phyloP scores from a whole-genome alignment of 2,797 vertebrate genomes.

The Liparis tanakae region DNA sequence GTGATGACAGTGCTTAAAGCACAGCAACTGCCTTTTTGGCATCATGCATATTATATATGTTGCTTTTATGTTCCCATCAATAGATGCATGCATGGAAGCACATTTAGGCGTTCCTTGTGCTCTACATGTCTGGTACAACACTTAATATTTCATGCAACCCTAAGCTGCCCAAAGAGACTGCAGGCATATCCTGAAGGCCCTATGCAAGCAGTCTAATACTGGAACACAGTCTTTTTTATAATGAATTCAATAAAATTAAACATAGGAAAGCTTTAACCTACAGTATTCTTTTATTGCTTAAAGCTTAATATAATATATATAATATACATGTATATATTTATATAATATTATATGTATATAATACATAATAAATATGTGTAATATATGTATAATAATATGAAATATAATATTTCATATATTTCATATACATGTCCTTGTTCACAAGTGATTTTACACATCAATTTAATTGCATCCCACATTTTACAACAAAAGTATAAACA shows the following conservation, averaged over 20 bases:
- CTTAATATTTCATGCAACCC: slow-evolving; percentile 51
- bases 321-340: background rate
- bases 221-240: slow-evolving; percentile 11
- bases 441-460: background rate
- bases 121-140: slow-evolving; percentile 29
- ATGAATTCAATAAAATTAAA: background rate
- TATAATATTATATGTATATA: no score
- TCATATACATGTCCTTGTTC: background rate
- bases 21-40: slow-evolving; percentile 34
- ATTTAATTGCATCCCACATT: background rate
- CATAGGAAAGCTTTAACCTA: background rate
- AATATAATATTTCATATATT: no score
- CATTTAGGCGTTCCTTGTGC: slow-evolving; percentile 30
- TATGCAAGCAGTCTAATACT: slow-evolving; percentile 7
- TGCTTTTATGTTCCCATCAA: slow-evolving; percentile 57
- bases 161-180: slow-evolving; percentile 33
- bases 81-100: slow-evolving; percentile 31
- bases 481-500: background rate
- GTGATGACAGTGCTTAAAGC: slow-evolving; percentile 11
- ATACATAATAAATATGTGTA: no score
- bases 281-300: no score
- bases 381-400: no score
- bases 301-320: no score
- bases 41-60: slow-evolving; percentile 55
- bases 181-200: background rate